Evolutionary conservation across 2,888 invertebrate genomes (phyloP).

Genomic region (Drosophila birchii): DNA sequence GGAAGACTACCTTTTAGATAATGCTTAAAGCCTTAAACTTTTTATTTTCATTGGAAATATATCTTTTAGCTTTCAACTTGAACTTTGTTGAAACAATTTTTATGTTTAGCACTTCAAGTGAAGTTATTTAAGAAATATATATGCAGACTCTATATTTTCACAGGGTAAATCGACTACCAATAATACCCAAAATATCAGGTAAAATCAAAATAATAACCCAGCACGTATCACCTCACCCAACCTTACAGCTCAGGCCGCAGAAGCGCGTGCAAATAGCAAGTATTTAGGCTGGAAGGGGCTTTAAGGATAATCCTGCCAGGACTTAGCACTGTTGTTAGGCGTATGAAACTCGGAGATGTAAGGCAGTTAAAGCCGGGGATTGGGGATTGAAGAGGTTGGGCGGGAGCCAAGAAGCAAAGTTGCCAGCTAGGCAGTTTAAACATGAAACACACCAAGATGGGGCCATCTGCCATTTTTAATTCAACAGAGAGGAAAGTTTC

Average conservation of each 20-base stretch:
- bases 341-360: conserved; percentile 44
- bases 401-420: conserved; percentile 19
- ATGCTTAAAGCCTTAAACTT: not conserved
- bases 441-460: conserved; percentile 20
- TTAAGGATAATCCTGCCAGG: conserved; percentile 51
- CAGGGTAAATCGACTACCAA: not conserved
- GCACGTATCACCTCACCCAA: not conserved
- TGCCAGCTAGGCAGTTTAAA: conserved; percentile 55
- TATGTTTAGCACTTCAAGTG: not conserved
- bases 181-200: not conserved
- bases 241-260: conserved; percentile 55
- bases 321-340: conserved; percentile 68
- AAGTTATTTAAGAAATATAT: not conserved
- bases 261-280: conserved; percentile 60
- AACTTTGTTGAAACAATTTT: not conserved
- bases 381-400: conserved; percentile 31
- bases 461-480: conserved; percentile 68
- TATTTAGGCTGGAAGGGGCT: conserved; percentile 39
- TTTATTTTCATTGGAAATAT: not conserved
- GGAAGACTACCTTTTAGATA: not conserved
- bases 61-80: not conserved
- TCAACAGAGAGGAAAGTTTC: conserved; percentile 27
- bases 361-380: conserved; percentile 5
- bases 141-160: not conserved
- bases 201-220: conserved; percentile 45